Evolutionary conservation across 2,113 vertebrate genomes (phyloP).

Genomic region (Pelecanus crispus): DNA sequence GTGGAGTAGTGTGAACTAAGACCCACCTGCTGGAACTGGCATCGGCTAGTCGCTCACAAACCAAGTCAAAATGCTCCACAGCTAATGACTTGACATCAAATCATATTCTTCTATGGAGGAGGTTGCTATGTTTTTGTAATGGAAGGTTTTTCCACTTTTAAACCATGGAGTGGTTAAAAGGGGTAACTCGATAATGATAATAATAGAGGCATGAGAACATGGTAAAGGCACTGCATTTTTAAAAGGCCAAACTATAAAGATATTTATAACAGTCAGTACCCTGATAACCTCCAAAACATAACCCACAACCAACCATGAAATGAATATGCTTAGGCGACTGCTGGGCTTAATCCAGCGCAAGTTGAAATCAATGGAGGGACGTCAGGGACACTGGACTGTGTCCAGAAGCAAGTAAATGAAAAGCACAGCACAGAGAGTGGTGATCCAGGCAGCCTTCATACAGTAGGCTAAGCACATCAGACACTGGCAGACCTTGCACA

Average conservation of each 20-base stretch:
- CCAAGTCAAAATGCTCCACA: background rate
- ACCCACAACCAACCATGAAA: constrained; percentile 10
- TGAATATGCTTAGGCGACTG: background rate
- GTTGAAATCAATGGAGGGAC: background rate
- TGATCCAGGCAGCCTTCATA: background rate
- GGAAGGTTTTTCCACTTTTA: background rate
- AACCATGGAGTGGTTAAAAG: background rate
- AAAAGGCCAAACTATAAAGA: background rate
- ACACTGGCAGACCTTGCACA: background rate
- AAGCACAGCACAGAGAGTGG: background rate
- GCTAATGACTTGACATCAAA: background rate
- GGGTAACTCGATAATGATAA: background rate
- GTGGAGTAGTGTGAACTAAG: background rate
- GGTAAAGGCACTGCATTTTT: background rate
- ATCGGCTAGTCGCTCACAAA: background rate
- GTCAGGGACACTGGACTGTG: background rate
- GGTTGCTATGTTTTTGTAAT: background rate
- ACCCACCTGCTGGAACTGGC: background rate
- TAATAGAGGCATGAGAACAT: background rate
- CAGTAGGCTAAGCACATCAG: background rate
- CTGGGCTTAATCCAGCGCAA: constrained; percentile 24
- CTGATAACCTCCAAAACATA: constrained; percentile 14
- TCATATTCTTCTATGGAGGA: background rate
- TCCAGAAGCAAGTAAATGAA: background rate
- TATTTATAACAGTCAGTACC: background rate